Percentiles rank a stretch among this genome's conserved stretches.
Conservation (phyloP, 2,888 invertebrate genomes). For the Ernsta delagoae region DNA sequence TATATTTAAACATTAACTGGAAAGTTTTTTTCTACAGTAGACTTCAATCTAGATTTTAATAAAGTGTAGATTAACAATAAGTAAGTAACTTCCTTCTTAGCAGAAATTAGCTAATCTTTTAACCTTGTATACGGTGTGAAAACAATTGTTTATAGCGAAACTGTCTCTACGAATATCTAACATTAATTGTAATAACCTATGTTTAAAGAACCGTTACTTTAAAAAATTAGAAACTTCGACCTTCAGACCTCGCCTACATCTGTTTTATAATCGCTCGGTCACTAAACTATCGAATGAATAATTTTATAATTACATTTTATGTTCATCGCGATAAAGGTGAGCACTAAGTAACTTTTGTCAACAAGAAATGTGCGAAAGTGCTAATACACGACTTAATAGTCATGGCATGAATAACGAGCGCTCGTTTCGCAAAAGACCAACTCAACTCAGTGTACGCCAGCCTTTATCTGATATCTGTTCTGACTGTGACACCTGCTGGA, state of each 20-base stretch:
- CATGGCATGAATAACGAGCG: conserved; percentile 16
- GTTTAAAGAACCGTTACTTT: not conserved
- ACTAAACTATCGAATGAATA: conserved; percentile 13
- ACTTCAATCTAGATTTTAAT: too few species aligned
- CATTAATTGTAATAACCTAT: too few species aligned
- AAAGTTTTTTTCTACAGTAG: too few species aligned
- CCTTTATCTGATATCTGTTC: conserved; percentile 5
- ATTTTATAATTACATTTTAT: conserved; percentile 25
- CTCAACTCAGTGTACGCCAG: conserved; percentile 3
- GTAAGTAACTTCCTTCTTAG: too few species aligned
- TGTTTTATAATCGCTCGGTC: not conserved
- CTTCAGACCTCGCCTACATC: conserved; percentile 10
- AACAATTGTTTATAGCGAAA: not conserved
- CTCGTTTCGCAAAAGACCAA: not conserved
- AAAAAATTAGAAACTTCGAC: conserved; percentile 12
- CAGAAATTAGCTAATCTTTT: too few species aligned
- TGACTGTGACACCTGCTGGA: conserved; percentile 26
- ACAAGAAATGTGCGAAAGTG: conserved; percentile 25
- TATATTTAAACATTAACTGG: too few species aligned
- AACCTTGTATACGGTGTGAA: too few species aligned
- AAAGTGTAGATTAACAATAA: too few species aligned
- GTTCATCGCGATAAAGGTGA: conserved; percentile 21
- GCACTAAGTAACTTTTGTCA: conserved; percentile 24
- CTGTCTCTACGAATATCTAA: too few species aligned
- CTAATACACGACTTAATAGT: conserved; percentile 29